Conservation (phyloP, 1,140 invertebrate genomes). For the Heliothis virescens region DNA sequence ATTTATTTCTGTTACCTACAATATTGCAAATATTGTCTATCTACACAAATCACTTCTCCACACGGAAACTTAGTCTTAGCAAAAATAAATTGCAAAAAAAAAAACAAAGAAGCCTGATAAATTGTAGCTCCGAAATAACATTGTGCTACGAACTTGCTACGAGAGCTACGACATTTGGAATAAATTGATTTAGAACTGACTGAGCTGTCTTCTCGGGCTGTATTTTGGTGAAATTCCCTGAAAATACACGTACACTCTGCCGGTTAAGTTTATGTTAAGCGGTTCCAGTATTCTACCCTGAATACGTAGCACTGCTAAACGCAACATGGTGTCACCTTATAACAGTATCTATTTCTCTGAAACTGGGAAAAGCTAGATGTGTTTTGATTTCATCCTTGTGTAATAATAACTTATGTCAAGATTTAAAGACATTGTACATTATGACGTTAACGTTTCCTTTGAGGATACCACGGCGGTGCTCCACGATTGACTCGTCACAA, state of each 20-base stretch:
- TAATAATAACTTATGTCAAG: neutral
- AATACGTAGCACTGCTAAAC: slow-evolving; percentile 9
- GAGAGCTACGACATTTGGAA: neutral
- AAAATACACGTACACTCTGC: slow-evolving; percentile 13
- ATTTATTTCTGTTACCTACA: too few species aligned
- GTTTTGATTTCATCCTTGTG: neutral
- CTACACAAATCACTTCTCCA: too few species aligned
- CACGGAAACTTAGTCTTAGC: too few species aligned
- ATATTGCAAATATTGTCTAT: too few species aligned
- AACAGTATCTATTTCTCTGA: too few species aligned
- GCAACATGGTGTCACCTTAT: neutral
- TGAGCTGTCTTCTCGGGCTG: neutral
- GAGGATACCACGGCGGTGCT: neutral
- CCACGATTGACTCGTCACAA: slow-evolving; percentile 30
- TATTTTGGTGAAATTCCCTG: slow-evolving; percentile 15
- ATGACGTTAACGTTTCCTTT: neutral
- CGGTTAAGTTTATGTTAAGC: slow-evolving; percentile 19
- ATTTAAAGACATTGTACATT: neutral
- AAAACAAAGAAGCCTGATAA: too few species aligned
- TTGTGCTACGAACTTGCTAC: neutral
- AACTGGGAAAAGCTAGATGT: too few species aligned
- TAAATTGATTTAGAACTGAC: slow-evolving; percentile 25
- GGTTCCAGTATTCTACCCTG: slow-evolving; percentile 5
- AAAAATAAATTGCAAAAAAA: too few species aligned
- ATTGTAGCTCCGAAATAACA: neutral